Evolutionary conservation across 2,797 vertebrate genomes (phyloP), one percentile per base, ranked within the genome.

Genomic region (Clarias pachynema): DNA sequence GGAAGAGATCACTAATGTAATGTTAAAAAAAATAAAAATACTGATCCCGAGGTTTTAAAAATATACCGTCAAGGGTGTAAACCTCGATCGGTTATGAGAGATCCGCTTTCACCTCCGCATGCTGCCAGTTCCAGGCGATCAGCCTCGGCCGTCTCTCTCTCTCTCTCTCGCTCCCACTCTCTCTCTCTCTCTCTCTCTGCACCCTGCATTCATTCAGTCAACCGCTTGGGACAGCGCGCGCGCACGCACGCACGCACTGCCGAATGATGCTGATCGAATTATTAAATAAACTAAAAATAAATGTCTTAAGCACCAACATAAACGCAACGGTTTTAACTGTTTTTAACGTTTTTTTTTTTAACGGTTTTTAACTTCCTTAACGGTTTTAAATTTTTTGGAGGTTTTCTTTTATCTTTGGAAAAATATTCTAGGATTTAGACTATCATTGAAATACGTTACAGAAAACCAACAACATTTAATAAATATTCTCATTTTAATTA

Each of bases 71-170:
- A 85, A 89, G 68, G 84, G 44, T 81, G 44, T 65, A 77, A 73
- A 81, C 85, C 87, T 88, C 89, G 87, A 85, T 62, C 85, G 86
- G 84, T 62, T 65, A 69, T 44, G 31, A 37, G 12, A 53, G 9
- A 78, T 82, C 86, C 86, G 79, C n/a, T 81, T 88, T 88, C 87
- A 88, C 89, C 89, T 90, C 86, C 70, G 89, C 89, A 90, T 90
- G 81, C 82, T 89, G 87, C 84, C 85, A 80, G 65, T 22, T 82
- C 44, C 83, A 86, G 56, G 81, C 59, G 70, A 70, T 82, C 53
- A 82, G 60, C 85, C 79, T 57, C 40, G 63, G 53, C 63, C 24
- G 73, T 69, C 57, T 78, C 85, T 74, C 75, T 59, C 66, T 73
- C 79, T 29, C 66, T 40, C 80, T 57, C 65, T 57, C 60, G 20